Evolutionary conservation across 2,888 invertebrate genomes (phyloP).

Genomic region (Noctuana brunneofusca): DNA sequence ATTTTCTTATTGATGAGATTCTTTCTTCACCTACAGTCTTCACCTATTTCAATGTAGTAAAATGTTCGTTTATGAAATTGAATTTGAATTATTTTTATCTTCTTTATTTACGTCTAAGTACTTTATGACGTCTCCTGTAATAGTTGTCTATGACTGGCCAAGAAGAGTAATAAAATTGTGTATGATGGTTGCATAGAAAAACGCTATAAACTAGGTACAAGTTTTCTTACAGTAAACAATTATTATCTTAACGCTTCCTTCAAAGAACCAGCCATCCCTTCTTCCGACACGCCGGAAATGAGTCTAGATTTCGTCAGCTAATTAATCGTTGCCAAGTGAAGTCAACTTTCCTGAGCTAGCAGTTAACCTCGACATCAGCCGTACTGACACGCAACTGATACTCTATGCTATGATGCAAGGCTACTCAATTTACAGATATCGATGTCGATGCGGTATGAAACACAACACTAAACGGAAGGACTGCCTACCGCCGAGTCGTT

Average conservation of each 20-base stretch:
- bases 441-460: constrained; percentile 62
- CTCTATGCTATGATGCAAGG: constrained; percentile 43
- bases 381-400: constrained; percentile 40
- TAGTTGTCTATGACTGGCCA: too few relatives aligned
- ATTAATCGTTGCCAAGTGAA: constrained; percentile 4
- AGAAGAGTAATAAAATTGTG: too few relatives aligned
- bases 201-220: background rate
- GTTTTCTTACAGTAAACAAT: too few relatives aligned
- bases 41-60: too few relatives aligned
- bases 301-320: constrained; percentile 7
- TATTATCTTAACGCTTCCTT: background rate
- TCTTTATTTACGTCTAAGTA: too few relatives aligned
- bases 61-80: too few relatives aligned
- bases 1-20: background rate
- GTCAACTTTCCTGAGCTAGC: constrained; percentile 26
- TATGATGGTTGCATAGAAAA: background rate
- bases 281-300: constrained; percentile 10
- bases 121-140: too few relatives aligned
- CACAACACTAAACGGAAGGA: constrained; percentile 68
- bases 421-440: constrained; percentile 60
- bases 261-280: background rate
- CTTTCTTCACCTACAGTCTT: too few relatives aligned
- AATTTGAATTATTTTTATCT: too few relatives aligned
- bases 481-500: constrained; percentile 41
- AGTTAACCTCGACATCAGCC: constrained; percentile 47